phyloP scores from a whole-genome alignment of 2,888 invertebrate genomes.

The Scrobipalpa atriplicella region DNA sequence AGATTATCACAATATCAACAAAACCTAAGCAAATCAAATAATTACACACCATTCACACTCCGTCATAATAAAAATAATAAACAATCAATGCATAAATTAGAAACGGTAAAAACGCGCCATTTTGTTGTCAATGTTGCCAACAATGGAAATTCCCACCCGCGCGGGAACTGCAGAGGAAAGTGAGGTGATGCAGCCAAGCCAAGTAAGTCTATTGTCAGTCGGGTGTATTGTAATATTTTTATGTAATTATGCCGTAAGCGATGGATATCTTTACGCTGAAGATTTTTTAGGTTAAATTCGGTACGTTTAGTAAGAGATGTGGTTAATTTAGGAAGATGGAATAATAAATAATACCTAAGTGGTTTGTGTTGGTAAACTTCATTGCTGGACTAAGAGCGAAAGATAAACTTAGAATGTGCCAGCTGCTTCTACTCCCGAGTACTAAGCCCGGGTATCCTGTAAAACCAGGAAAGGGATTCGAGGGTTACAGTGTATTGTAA shows the following conservation, averaged over 20 bases:
- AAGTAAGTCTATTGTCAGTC: constrained; percentile 5
- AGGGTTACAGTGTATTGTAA: no score
- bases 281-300: constrained; percentile 19
- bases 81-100: constrained; percentile 21
- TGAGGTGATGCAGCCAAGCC: constrained; percentile 12
- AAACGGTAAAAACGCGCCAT: constrained; percentile 19
- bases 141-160: constrained; percentile 18
- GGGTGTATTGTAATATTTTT: constrained; percentile 20
- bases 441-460: no score
- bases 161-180: constrained; percentile 20
- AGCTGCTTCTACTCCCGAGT: no score
- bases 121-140: constrained; percentile 22
- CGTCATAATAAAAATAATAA: background rate
- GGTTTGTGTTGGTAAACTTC: background rate
- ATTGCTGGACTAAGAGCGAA: no score
- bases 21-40: background rate
- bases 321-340: background rate
- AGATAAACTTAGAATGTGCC: no score
- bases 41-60: constrained; percentile 9
- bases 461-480: no score
- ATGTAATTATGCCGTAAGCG: constrained; percentile 23
- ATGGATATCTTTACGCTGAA: constrained; percentile 21
- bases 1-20: background rate
- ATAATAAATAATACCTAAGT: no score
- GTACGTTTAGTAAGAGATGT: constrained; percentile 11